phyloP scores from a whole-genome alignment of 2,113 vertebrate species.

The Centropus bengalensis region DNA sequence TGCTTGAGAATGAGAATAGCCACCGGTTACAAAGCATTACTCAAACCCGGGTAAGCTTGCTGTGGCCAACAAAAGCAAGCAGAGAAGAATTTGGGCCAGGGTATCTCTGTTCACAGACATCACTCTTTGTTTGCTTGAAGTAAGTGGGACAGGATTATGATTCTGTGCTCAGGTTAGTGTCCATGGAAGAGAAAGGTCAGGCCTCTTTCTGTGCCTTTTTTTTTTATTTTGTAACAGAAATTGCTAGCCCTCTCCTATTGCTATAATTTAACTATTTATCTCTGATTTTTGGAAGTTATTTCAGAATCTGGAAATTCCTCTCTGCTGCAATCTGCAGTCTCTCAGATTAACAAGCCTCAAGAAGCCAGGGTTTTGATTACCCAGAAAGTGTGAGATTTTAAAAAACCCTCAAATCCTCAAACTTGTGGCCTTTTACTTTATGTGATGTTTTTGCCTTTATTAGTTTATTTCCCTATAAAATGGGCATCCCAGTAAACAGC shows the following conservation, averaged over 20 bases:
- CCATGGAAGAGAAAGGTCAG: not conserved
- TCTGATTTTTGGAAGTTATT: not conserved
- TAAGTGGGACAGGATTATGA: not conserved
- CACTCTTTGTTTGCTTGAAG: not conserved
- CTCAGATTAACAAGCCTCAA: not conserved
- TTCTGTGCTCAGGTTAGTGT: not conserved
- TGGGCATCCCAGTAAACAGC: not conserved
- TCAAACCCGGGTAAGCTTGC: not conserved
- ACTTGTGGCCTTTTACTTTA: not conserved
- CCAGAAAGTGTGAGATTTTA: not conserved
- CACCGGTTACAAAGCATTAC: not conserved
- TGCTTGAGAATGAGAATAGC: not conserved
- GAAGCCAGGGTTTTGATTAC: not conserved
- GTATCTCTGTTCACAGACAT: not conserved
- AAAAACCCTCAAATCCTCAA: not conserved
- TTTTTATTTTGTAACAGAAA: not conserved
- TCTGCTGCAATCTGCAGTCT: not conserved
- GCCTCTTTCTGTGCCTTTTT: not conserved
- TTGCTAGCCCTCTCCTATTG: not conserved
- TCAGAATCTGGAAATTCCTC: not conserved
- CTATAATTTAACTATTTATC: not conserved
- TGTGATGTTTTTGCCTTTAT: not conserved
- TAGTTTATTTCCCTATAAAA: not conserved
- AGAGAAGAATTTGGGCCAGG: not conserved
- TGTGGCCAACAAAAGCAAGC: not conserved